Percentiles rank a stretch among this genome's conserved stretches.
These are phyloP conservation scores for Pediacus dermestoides DNA, from an alignment of 2,888 invertebrate species.

Conservation along the genomic window DNA sequence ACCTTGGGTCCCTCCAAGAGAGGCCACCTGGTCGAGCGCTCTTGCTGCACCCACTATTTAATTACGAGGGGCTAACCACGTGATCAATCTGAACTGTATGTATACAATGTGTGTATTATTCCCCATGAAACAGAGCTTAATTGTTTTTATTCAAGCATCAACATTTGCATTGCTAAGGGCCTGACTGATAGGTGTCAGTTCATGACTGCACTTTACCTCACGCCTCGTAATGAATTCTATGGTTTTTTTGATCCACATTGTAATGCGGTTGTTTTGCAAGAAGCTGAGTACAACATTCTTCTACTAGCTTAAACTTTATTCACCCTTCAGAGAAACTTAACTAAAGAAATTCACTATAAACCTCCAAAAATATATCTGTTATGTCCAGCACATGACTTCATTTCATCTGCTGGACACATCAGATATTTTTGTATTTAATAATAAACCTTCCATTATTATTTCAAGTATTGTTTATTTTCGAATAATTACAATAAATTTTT, in stretches of 20 bases:
- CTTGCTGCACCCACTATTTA: constrained; percentile 31
- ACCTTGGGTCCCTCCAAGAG: constrained; percentile 19
- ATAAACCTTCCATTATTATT: too few species aligned
- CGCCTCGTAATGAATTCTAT: constrained; percentile 37
- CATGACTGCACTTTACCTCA: constrained; percentile 36
- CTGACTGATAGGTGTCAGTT: constrained; percentile 44
- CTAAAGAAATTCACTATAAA: too few species aligned
- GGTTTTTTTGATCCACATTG: constrained; percentile 15
- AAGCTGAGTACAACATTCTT: too few species aligned
- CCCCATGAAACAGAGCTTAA: constrained; percentile 30
- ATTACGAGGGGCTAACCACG: constrained; percentile 27
- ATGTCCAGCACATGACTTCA: too few species aligned
- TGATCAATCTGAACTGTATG: constrained; percentile 25
- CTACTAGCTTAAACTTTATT: too few species aligned
- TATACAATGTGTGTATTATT: constrained; percentile 35
- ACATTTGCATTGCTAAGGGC: constrained; percentile 44
- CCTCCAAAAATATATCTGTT: too few species aligned
- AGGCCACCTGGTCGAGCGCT: constrained; percentile 27
- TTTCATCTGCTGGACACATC: too few species aligned
- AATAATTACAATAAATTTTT: neutral
- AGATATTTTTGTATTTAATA: too few species aligned
- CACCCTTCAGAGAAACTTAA: too few species aligned
- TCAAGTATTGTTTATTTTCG: too few species aligned
- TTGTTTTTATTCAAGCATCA: constrained; percentile 33
- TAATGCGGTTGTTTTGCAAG: too few species aligned